Conservation (phyloP, 1,140 invertebrate species). For the Rhopalosiphum maidis region DNA sequence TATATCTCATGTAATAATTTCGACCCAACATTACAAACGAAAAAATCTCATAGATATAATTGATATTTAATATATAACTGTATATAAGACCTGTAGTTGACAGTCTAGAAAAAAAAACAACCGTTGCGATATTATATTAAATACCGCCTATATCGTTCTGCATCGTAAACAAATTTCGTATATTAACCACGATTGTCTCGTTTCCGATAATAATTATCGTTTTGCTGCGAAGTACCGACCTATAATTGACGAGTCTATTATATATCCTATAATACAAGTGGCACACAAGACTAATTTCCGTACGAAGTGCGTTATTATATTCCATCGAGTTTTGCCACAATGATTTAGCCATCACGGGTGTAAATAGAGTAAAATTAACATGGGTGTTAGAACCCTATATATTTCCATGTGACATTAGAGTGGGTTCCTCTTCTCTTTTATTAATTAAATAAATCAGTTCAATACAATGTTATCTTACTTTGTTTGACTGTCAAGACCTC, state of each 20-base stretch:
- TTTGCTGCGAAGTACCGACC: background rate
- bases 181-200: background rate
- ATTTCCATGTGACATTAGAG: background rate
- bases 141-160: background rate
- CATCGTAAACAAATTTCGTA: background rate
- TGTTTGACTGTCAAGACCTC: background rate
- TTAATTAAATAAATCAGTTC: background rate
- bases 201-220: conserved; percentile 9
- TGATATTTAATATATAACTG: background rate
- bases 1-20: background rate
- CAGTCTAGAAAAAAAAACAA: background rate
- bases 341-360: background rate
- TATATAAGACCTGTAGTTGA: conserved; percentile 9
- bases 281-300: background rate
- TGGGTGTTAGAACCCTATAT: background rate
- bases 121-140: background rate
- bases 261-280: background rate
- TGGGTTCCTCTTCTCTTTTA: background rate
- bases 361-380: background rate
- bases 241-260: conserved; percentile 9
- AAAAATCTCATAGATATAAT: background rate
- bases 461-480: background rate
- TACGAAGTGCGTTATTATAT: background rate
- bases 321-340: background rate
- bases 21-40: background rate